phyloP scores from a whole-genome alignment of 2,888 invertebrate species.

The Acrobasis suavella region DNA sequence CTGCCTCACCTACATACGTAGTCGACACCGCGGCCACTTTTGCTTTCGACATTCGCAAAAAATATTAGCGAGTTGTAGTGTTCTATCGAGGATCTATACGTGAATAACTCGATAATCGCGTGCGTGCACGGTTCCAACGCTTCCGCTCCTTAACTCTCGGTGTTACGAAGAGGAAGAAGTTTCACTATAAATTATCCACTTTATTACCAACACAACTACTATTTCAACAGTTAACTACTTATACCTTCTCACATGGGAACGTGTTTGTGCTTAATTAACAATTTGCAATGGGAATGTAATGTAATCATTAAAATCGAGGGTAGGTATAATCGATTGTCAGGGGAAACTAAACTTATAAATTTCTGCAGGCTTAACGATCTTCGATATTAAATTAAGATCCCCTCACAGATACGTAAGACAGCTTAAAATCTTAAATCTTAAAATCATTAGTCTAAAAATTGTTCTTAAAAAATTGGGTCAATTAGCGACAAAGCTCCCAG shows the following conservation, averaged over 20 bases:
- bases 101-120: conserved; percentile 14
- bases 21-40: conserved; percentile 75
- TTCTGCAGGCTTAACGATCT: conserved; percentile 37
- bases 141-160: conserved; percentile 3
- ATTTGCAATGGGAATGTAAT: conserved; percentile 6
- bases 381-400: conserved; percentile 49
- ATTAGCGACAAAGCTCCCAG: conserved; percentile 62
- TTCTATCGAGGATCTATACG: conserved; percentile 36
- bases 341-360: conserved; percentile 24
- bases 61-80: conserved; percentile 44
- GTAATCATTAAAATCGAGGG: conserved; percentile 4
- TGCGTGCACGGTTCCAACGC: conserved; percentile 22
- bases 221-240: conserved; percentile 2
- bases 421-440: too few relatives aligned
- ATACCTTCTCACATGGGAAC: conserved; percentile 12
- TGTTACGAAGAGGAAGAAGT: conserved; percentile 18
- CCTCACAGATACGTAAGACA: conserved; percentile 42
- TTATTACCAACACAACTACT: conserved; percentile 9
- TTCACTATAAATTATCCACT: conserved; percentile 13
- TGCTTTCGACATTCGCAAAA: conserved; percentile 80
- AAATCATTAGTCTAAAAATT: conserved; percentile 45
- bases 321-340: conserved; percentile 1
- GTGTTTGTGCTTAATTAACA: conserved; percentile 26
- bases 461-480: conserved; percentile 69
- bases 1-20: conserved; percentile 80